phyloP scores from a whole-genome alignment of 1,140 invertebrate genomes.

The Magallana gigas region DNA sequence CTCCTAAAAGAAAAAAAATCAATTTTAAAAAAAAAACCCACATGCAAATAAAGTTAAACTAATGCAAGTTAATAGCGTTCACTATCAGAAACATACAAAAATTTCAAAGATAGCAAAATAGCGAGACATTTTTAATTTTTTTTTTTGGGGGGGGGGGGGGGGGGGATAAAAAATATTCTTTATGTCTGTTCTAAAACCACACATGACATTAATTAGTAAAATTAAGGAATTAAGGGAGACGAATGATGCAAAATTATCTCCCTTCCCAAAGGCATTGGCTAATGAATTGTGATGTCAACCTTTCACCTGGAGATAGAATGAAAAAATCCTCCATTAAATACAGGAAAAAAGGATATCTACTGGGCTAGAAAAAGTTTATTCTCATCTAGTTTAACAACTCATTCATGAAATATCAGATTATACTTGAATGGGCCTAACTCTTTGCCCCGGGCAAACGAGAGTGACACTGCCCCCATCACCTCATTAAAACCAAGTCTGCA shows the following conservation, averaged over 20 bases:
- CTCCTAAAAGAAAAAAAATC: background rate
- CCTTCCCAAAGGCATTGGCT: conserved; percentile 24
- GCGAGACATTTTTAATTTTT: too few relatives aligned
- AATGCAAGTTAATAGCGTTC: too few relatives aligned
- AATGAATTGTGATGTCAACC: conserved; percentile 43
- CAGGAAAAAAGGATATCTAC: conserved; percentile 29
- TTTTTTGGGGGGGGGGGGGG: too few relatives aligned
- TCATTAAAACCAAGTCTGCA: conserved; percentile 48
- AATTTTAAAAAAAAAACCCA: too few relatives aligned
- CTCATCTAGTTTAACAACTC: conserved; percentile 46
- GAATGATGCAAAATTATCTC: conserved; percentile 37
- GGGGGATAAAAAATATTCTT: too few relatives aligned
- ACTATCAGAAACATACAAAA: too few relatives aligned
- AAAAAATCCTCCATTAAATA: conserved; percentile 34
- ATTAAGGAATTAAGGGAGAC: conserved; percentile 28
- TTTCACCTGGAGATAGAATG: conserved; percentile 29
- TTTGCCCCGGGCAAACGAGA: conserved; percentile 4
- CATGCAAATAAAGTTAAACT: too few relatives aligned
- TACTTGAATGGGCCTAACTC: conserved; percentile 39
- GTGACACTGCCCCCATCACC: conserved; percentile 43
- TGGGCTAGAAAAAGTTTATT: conserved; percentile 24
- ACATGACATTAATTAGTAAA: conserved; percentile 5
- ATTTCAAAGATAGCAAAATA: too few relatives aligned
- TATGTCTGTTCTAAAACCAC: too few relatives aligned
- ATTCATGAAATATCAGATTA: conserved; percentile 57